Evolutionary conservation across 2,113 vertebrate species (phyloP), one percentile per base, ranked within the genome.

Genomic region (Oncorhynchus mykiss): DNA sequence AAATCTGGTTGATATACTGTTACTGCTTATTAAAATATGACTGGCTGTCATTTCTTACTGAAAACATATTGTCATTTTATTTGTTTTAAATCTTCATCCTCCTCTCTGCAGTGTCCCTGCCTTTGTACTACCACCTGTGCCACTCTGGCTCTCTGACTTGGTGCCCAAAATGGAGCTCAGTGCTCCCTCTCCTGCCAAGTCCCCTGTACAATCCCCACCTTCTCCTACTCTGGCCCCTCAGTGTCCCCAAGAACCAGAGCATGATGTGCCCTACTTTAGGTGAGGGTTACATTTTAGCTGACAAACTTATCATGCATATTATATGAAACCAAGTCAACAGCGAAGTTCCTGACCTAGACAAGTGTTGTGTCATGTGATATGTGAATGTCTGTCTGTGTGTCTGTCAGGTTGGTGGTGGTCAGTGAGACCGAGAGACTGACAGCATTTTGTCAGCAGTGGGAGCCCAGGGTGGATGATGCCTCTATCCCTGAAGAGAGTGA

Each of bases 401-500:
- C 12, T 68, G 65, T 72, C 76, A 99, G 97, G 86, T 91, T 89
- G 0, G 80, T 91, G 76, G 93, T 99, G 66, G 76, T 0, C 0
- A 91, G 71, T 3, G 95, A 97, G 89, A 95, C 93, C 0, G 88
- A 95, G 70, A 90, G 59, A 39, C 90, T 99, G 80, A 92, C 64
- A 0, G 71, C 75, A 2, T 79, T 91, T 49, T 96, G 93, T 82
- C 80, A 84, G 8, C 84, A 89, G 51, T 99, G 98, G 98, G 94
- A 95, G 66, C 73, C 31, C 14, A 94, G 93, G 70, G 86, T 95
- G 27, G 93, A 96, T 6, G 84, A 94, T 74, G 51, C 83, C 24
- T 94, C 95, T 70, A 93, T 99, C 71, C 95, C 98, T 67, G 97
- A 98, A 84, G 95, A 97, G 67, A 96, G 97, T 99, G 78, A 94